Conservation (phyloP, 2,888 invertebrate genomes). For the Schrankia costaestrigalis region DNA sequence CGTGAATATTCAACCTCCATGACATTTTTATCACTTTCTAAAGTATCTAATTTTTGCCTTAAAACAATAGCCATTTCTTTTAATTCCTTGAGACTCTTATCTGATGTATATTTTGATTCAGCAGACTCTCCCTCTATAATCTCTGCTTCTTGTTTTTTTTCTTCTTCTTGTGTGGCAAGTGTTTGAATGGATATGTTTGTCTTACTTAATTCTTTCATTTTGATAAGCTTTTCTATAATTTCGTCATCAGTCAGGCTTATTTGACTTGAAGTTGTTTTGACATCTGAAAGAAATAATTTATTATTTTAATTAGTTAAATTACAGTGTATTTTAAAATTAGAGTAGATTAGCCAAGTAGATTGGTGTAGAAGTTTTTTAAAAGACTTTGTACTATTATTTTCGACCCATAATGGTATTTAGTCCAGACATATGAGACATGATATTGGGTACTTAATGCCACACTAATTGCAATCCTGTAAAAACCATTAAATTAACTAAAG, state of each 20-base stretch:
- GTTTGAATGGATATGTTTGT: constrained; percentile 12
- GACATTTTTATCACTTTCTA: constrained; percentile 66
- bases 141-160: constrained; percentile 7
- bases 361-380: too few relatives aligned
- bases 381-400: too few relatives aligned
- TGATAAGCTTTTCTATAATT: constrained; percentile 41
- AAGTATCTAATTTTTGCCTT: constrained; percentile 60
- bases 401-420: too few relatives aligned
- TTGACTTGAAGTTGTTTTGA: constrained; percentile 7
- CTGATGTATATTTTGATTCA: constrained; percentile 34
- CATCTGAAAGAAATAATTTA: constrained; percentile 25
- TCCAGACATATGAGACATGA: too few relatives aligned
- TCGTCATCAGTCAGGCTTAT: constrained; percentile 34
- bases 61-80: constrained; percentile 64
- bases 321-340: too few relatives aligned
- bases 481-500: not conserved
- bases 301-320: too few relatives aligned
- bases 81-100: constrained; percentile 61
- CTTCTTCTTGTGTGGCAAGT: constrained; percentile 7
- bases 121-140: constrained; percentile 7
- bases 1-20: constrained; percentile 69
- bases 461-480: not conserved
- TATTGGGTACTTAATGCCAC: too few relatives aligned
- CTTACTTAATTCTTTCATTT: constrained; percentile 37
- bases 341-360: too few relatives aligned